Base-by-base conservation (phyloP, 2,888 invertebrate genomes). In the Mimachlamys varia region DNA sequence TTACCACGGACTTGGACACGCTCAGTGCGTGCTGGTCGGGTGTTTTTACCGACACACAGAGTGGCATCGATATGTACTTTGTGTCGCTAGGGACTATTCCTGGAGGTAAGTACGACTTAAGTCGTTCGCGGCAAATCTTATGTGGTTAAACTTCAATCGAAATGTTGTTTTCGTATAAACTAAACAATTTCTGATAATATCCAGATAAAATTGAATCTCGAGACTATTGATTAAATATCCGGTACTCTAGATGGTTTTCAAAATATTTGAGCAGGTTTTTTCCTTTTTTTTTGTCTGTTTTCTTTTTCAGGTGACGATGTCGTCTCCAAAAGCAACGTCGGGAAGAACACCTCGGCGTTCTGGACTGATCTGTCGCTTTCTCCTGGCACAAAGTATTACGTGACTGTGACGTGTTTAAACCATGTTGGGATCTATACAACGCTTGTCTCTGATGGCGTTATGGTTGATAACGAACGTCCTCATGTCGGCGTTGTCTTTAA, bases 21-120 rank as follows among this genome's bases (percentile, higher is more conserved):
- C 91, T 94, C 0, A 91, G 91, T 12, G 93, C 91, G 15, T 94
- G 94, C 58, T 94, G 94, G 94, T 27, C 62, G 4, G 91, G 91
- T 17, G 94, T 94, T 12, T 93, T 91, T 62, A 50, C 76, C 5
- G 94, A 93, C 53, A 0, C 27, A 17, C 91, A 93, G 88, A 92
- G 91, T 89, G 62, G 89, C 22, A 89, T 93, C 0, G 49, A 7
- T 10, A 44, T 44, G 19, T 92, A 89, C 50, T 87, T 88, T 37
- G 53, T 92, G 1, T 90, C 88, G 88, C 37, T 92, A n/a, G 92
- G 93, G 33, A 91, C 92, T 17, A 76, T 89, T 17, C 93, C 92
- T 3, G 88, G 90, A 76, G 92, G 93, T 92, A 88, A 87, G 90
- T 89, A 19, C 22, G 0, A 53, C 15, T 17, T 44, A 44, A 44